phyloP scores from a whole-genome alignment of 2,888 invertebrate genomes.

The Ophraella communa region DNA sequence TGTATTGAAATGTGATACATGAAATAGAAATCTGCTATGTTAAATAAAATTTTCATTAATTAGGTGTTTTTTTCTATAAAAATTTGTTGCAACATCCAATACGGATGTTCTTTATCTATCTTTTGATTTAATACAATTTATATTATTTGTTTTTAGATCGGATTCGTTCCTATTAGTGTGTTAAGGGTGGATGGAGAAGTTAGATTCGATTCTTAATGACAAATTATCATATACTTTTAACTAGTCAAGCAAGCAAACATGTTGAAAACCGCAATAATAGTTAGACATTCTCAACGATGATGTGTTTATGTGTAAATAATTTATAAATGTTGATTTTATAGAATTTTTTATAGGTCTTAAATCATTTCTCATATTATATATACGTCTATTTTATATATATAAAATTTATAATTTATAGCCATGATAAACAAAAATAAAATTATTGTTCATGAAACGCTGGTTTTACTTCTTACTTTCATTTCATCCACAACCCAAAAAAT shows the following conservation, averaged over 20 bases:
- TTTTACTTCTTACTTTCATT: constrained; percentile 1
- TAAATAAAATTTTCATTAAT: no score
- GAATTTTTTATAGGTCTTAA: constrained; percentile 30
- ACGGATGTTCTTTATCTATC: neutral
- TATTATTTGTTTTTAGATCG: constrained; percentile 63
- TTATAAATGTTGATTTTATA: constrained; percentile 33
- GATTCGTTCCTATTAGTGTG: constrained; percentile 83
- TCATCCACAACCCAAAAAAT: no score
- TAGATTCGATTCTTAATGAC: constrained; percentile 42
- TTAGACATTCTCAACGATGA: constrained; percentile 24
- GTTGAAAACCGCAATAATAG: constrained; percentile 36
- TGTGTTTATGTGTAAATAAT: constrained; percentile 30
- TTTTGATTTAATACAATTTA: neutral
- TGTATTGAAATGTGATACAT: no score
- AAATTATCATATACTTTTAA: constrained; percentile 11
- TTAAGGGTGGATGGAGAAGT: constrained; percentile 60
- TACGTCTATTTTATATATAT: constrained; percentile 30
- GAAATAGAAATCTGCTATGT: no score
- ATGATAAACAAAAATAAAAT: constrained; percentile 20
- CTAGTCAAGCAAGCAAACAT: constrained; percentile 29
- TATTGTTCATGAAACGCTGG: constrained; percentile 12
- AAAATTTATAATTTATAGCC: constrained; percentile 19
- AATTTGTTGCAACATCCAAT: no score
- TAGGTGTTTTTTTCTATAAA: no score
- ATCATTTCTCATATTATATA: constrained; percentile 28